phyloP scores from a whole-genome alignment of 1,140 invertebrate genomes.

The Caenorhabditis inopinata region DNA sequence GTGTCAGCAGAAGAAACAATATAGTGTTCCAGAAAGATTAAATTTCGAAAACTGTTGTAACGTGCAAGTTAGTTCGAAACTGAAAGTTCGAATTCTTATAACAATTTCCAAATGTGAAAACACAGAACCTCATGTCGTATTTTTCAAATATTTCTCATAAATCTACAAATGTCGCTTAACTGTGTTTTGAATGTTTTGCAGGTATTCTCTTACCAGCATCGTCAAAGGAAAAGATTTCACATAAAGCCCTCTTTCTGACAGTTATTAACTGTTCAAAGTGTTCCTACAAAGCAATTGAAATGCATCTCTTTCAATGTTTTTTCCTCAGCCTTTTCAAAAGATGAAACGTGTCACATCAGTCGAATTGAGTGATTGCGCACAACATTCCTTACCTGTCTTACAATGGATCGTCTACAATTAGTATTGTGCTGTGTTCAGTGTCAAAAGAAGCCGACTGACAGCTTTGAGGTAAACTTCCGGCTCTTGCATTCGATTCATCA shows the following conservation, averaged over 20 bases:
- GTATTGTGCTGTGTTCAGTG: conserved; percentile 6
- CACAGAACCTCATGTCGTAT: too few species aligned
- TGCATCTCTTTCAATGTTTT: neutral
- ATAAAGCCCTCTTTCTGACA: neutral
- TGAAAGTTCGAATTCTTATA: too few species aligned
- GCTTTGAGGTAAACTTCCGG: conserved; percentile 31
- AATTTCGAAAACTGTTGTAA: too few species aligned
- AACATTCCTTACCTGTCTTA: neutral
- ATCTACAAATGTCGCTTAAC: too few species aligned
- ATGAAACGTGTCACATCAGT: conserved; percentile 32
- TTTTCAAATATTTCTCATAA: too few species aligned
- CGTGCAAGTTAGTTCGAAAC: too few species aligned
- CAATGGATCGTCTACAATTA: conserved; percentile 26
- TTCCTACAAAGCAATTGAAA: conserved; percentile 16
- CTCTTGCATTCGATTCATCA: conserved; percentile 28
- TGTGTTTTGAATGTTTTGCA: too few species aligned
- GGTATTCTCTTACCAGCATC: too few species aligned
- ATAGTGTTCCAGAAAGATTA: too few species aligned
- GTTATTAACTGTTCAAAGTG: conserved; percentile 10
- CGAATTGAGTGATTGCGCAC: conserved; percentile 23
- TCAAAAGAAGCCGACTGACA: neutral
- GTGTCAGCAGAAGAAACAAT: too few species aligned
- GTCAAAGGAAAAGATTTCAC: too few species aligned
- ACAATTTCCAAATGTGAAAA: too few species aligned
- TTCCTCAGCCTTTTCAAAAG: neutral